Evolutionary conservation across 2,113 vertebrate genomes (phyloP), one percentile per base, ranked within the genome.

Genomic region (Tupaia tana): DNA sequence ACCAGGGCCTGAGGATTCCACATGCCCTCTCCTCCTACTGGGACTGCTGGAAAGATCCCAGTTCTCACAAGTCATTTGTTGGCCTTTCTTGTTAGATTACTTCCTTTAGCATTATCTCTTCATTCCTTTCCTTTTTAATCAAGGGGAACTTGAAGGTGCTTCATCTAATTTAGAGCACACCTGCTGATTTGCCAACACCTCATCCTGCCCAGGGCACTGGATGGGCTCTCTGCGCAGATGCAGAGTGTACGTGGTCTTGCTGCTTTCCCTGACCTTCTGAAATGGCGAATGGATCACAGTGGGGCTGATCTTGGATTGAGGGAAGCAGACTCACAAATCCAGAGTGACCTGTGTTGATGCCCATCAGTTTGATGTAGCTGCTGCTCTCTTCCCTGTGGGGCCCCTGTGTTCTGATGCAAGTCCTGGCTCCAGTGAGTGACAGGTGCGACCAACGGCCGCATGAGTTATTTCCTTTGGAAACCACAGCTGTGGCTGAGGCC

Each of bases 401-500:
- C 96, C 91, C 58, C 64, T 18, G 29, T 24, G 89, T 91, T 96
- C 95, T 94, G 94, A 97, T 95, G 91, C 93, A 97, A 97, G 96
- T 81, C 73, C 95, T 52, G 31, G 94, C 95, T 95, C 86, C 89
- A 97, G 16, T 97, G 97, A 98, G 86, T 97, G 97, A 97, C 97
- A 97, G 97, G 96, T 98, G 97, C 84, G 58, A 87, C 95, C 94
- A 98, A 98, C 97, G 97, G 97, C 94, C 7, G 34, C 73, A 93
- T 96, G 95, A 98, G 97, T 96, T 97, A 95, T 96, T 98, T 98
- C 97, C 97, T 98, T 97, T 97, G 97, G 97, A 98, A 97, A 98
- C 97, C 97, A 98, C 97, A 97, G 96, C 96, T 98, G 97, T 97
- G 97, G 97, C 96, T 82, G 89, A 97, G 96, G 97, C 96, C 95